These are phyloP conservation scores for Cotesia congregata DNA, from an alignment of 2,888 invertebrate genomes.

Conservation along the genomic window DNA sequence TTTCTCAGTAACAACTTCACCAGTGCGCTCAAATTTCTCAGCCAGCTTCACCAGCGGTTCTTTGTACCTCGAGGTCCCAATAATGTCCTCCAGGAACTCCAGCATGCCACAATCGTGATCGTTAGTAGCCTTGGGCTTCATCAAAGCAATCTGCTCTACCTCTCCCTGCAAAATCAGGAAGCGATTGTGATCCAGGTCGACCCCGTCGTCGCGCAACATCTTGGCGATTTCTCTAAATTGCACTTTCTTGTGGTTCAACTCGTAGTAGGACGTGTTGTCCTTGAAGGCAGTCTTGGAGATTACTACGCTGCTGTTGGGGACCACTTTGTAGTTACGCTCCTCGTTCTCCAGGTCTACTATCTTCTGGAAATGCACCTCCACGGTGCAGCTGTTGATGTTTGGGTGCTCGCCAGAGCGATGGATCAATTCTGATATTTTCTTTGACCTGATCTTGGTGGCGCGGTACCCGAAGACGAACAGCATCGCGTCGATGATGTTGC, in stretches of 20 bases:
- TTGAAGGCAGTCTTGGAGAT: constrained; percentile 80
- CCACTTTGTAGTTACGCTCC: constrained; percentile 77
- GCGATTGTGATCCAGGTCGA: constrained; percentile 96
- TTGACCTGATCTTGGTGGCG: constrained; percentile 94
- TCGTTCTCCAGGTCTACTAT: constrained; percentile 82
- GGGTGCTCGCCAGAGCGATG: constrained; percentile 89
- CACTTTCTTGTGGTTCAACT: constrained; percentile 80
- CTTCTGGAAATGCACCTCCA: constrained; percentile 89
- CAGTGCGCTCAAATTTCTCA: constrained; percentile 80
- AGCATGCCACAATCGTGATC: constrained; percentile 96
- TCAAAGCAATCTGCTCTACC: constrained; percentile 98
- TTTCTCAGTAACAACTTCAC: constrained; percentile 84
- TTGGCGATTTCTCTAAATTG: constrained; percentile 90
- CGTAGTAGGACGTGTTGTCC: constrained; percentile 85
- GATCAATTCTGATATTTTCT: constrained; percentile 92
- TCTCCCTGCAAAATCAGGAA: constrained; percentile 98
- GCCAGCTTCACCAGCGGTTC: constrained; percentile 84
- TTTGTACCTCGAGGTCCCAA: constrained; percentile 90
- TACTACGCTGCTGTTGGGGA: constrained; percentile 84
- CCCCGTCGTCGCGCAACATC: constrained; percentile 83
- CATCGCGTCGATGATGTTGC: constrained; percentile 99
- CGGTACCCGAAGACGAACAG: constrained; percentile 99
- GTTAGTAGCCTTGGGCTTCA: constrained; percentile 92
- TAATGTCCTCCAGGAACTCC: constrained; percentile 98
- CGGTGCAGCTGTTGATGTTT: constrained; percentile 84